These are phyloP conservation scores for Leptura quadrifasciata DNA, from an alignment of 2,888 invertebrate species.

Conservation along the genomic window DNA sequence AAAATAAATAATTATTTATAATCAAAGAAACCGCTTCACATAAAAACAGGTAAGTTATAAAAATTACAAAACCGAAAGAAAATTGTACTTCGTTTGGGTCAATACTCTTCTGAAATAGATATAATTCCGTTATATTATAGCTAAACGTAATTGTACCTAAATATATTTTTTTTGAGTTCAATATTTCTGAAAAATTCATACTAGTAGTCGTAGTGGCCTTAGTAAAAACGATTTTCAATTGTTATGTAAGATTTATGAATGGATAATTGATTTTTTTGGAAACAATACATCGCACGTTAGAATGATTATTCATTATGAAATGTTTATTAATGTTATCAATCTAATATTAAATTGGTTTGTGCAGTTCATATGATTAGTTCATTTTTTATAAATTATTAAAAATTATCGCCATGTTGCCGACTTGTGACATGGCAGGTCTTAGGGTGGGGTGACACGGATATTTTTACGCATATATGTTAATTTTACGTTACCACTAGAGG, in stretches of 20 bases:
- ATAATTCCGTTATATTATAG: not conserved
- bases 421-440: not conserved
- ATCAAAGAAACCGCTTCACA: slow-evolving; percentile 13
- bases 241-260: slow-evolving; percentile 41
- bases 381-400: slow-evolving; percentile 16
- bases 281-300: not conserved
- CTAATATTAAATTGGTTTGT: not conserved
- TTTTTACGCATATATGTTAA: not conserved
- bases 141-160: not conserved
- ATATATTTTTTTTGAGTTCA: not conserved
- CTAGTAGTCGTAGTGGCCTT: not conserved
- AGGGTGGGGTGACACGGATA: not conserved
- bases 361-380: not conserved
- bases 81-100: not conserved
- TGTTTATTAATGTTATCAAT: no score
- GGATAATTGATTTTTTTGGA: slow-evolving; percentile 36
- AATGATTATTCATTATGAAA: not conserved
- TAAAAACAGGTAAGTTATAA: slow-evolving; percentile 33
- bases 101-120: not conserved
- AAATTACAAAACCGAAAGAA: not conserved
- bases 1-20: slow-evolving; percentile 16
- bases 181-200: not conserved
- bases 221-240: slow-evolving; percentile 24
- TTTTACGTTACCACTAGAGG: no score
- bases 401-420: slow-evolving; percentile 31